phyloP scores from a whole-genome alignment of 35 echinoderm and acorn worm species.

The Nesometra sesokonis region DNA sequence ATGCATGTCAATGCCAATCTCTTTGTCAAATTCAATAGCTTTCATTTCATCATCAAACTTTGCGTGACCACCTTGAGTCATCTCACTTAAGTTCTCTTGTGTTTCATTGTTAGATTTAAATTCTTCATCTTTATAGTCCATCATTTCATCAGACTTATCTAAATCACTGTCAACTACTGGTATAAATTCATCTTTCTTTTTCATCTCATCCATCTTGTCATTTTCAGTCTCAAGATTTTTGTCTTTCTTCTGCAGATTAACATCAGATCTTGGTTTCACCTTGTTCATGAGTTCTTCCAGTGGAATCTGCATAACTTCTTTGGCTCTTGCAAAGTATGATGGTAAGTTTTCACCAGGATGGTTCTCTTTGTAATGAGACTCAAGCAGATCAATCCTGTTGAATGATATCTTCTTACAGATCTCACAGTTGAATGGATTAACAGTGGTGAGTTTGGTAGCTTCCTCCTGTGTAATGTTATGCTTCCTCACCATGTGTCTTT shows the following conservation, averaged over 20 bases:
- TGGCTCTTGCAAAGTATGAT: conserved; percentile 50
- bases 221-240: background rate
- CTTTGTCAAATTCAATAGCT: conserved; percentile 3
- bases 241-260: background rate
- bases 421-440: conserved; percentile 65
- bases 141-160: background rate
- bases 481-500: conserved; percentile 79
- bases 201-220: background rate
- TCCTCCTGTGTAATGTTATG: conserved; percentile 22
- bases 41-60: background rate
- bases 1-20: background rate
- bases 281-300: conserved; percentile 3
- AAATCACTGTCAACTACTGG: background rate
- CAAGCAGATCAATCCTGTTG: conserved; percentile 56
- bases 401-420: conserved; percentile 51
- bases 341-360: conserved; percentile 53
- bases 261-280: background rate
- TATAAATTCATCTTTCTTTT: background rate
- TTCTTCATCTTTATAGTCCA: background rate
- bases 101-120: background rate
- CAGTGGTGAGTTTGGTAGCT: background rate
- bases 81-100: background rate
- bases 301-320: conserved; percentile 18
- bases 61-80: background rate
- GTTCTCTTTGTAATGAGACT: conserved; percentile 65